These are phyloP conservation scores for Drosophila paranaensis DNA, from an alignment of 2,888 invertebrate species.

Conservation along the genomic window DNA sequence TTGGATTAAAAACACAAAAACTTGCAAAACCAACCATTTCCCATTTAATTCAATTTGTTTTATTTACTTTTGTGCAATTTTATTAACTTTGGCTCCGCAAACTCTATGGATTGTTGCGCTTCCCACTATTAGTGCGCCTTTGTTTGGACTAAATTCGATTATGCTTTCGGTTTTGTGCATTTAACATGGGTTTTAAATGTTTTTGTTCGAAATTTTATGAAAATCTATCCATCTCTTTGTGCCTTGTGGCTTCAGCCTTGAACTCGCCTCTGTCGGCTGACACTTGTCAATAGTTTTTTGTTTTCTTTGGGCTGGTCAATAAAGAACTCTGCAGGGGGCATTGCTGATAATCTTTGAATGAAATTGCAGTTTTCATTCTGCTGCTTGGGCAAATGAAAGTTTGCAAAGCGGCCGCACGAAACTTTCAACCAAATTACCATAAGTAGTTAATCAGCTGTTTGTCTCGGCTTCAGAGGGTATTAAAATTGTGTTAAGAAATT, in stretches of 20 bases:
- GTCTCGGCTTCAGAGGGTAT: background rate
- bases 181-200: slow-evolving; percentile 6
- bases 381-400: slow-evolving; percentile 6
- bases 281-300: background rate
- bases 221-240: slow-evolving; percentile 14
- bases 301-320: background rate
- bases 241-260: slow-evolving; percentile 9
- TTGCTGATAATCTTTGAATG: slow-evolving; percentile 1
- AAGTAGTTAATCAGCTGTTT: slow-evolving; percentile 24
- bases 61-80: slow-evolving; percentile 7
- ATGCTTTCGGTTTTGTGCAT: slow-evolving; percentile 21
- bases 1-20: slow-evolving; percentile 8
- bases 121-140: slow-evolving; percentile 3
- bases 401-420: slow-evolving; percentile 1
- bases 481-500: background rate
- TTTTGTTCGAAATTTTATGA: slow-evolving; percentile 12
- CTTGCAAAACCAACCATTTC: slow-evolving; percentile 9
- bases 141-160: slow-evolving; percentile 35
- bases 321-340: background rate
- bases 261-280: background rate
- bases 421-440: slow-evolving; percentile 18
- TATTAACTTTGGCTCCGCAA: background rate
- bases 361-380: slow-evolving; percentile 6
- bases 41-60: slow-evolving; percentile 9
- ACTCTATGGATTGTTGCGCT: background rate